phyloP scores from a whole-genome alignment of 2,113 vertebrate species.

The Phrynosoma blainvillii region DNA sequence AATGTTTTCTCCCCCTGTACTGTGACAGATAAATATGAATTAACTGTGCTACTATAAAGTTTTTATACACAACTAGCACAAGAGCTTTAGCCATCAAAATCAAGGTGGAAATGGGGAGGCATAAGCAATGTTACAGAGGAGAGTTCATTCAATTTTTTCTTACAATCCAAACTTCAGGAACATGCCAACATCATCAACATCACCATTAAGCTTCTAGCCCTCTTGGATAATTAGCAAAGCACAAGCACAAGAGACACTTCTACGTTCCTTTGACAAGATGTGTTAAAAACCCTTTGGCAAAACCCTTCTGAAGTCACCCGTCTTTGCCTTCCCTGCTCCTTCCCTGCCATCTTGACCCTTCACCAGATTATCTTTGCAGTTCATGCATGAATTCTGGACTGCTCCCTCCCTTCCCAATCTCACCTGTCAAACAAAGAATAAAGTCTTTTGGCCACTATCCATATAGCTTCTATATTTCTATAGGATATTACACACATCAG shows the following conservation, averaged over 20 bases:
- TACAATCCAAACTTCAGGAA: background rate
- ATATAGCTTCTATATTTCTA: background rate
- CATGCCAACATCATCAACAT: background rate
- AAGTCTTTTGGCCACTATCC: background rate
- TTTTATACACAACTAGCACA: background rate
- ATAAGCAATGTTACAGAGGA: background rate
- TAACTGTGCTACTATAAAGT: background rate
- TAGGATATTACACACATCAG: background rate
- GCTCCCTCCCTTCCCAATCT: background rate
- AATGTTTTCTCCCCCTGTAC: slow-evolving; percentile 50
- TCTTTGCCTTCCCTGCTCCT: background rate
- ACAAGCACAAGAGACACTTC: background rate
- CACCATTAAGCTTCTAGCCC: background rate
- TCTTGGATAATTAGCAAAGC: background rate
- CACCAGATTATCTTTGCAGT: background rate
- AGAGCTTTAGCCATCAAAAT: background rate
- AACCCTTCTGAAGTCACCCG: background rate
- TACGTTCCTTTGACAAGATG: background rate
- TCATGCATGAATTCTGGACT: background rate
- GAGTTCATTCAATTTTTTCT: background rate
- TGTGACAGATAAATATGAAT: slow-evolving; percentile 49
- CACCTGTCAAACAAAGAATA: background rate
- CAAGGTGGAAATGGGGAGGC: background rate
- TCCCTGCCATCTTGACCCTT: background rate
- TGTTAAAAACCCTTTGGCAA: background rate